Percentiles rank a stretch among this genome's conserved stretches.
phyloP scores from a whole-genome alignment of 2,888 invertebrate species.

The Catocala sponsa region DNA sequence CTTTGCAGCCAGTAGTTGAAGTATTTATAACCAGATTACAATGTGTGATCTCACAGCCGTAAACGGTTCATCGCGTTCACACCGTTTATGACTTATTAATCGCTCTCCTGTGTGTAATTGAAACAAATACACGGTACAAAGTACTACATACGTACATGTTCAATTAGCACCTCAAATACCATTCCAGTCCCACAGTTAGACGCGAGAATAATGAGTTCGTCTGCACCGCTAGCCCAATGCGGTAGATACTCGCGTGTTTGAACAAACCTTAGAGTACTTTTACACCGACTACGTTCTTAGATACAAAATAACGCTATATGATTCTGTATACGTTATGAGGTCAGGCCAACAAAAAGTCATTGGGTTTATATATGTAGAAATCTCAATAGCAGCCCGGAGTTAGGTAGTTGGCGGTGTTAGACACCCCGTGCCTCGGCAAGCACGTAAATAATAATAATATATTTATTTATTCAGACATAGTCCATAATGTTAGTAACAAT shows the following conservation, averaged over 20 bases:
- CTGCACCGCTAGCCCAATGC: conserved; percentile 42
- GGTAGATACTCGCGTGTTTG: conserved; percentile 36
- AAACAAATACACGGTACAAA: conserved; percentile 25
- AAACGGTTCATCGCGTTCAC: conserved; percentile 13
- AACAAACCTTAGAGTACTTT: conserved; percentile 34
- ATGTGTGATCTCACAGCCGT: conserved; percentile 10
- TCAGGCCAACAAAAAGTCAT: too few species aligned
- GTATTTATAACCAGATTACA: conserved; percentile 12
- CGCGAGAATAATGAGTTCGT: conserved; percentile 48
- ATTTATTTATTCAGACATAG: too few species aligned
- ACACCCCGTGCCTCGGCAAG: too few species aligned
- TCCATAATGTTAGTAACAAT: too few species aligned
- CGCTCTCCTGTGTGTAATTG: conserved; percentile 11
- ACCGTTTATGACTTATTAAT: conserved; percentile 21
- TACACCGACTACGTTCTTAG: conserved; percentile 7
- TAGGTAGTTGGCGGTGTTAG: too few species aligned
- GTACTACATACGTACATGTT: conserved; percentile 37
- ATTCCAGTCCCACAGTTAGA: conserved; percentile 58
- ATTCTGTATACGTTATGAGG: too few species aligned
- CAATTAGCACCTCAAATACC: conserved; percentile 63
- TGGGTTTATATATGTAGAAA: too few species aligned
- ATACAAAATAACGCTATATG: not conserved
- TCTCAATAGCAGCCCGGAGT: too few species aligned
- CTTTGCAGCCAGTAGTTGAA: too few species aligned
- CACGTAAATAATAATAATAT: too few species aligned